phyloP scores from a whole-genome alignment of 2,888 invertebrate genomes.

The Gymnocheta viridis region DNA sequence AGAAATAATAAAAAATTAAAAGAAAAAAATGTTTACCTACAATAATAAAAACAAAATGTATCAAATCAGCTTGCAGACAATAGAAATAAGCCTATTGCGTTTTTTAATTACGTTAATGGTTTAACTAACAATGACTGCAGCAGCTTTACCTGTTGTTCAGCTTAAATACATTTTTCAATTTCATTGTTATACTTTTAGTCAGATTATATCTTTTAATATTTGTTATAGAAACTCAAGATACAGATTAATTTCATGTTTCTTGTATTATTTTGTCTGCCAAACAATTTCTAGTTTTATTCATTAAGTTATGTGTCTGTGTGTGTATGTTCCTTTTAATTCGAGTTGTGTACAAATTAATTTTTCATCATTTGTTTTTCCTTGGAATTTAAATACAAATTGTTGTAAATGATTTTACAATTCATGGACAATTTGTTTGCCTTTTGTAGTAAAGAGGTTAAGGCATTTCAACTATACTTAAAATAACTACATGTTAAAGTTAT shows the following conservation, averaged over 20 bases:
- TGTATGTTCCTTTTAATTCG: not conserved
- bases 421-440: no score
- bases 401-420: not conserved
- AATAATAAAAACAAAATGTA: constrained; percentile 1
- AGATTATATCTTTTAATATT: constrained; percentile 40
- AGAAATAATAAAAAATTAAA: not conserved
- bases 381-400: not conserved
- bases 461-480: no score
- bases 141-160: constrained; percentile 24
- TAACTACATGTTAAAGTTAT: no score
- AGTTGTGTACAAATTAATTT: not conserved
- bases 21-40: not conserved
- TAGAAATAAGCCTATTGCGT: constrained; percentile 62
- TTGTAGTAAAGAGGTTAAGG: no score
- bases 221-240: constrained; percentile 5
- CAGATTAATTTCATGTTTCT: constrained; percentile 32
- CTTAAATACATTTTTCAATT: not conserved
- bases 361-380: not conserved
- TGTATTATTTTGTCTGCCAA: constrained; percentile 2
- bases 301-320: not conserved
- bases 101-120: constrained; percentile 67
- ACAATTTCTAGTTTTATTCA: not conserved
- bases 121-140: constrained; percentile 31
- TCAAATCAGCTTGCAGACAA: constrained; percentile 52
- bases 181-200: constrained; percentile 6